Evolutionary conservation across 2,797 vertebrate genomes (phyloP).

Genomic region (Etheostoma perlongum): DNA sequence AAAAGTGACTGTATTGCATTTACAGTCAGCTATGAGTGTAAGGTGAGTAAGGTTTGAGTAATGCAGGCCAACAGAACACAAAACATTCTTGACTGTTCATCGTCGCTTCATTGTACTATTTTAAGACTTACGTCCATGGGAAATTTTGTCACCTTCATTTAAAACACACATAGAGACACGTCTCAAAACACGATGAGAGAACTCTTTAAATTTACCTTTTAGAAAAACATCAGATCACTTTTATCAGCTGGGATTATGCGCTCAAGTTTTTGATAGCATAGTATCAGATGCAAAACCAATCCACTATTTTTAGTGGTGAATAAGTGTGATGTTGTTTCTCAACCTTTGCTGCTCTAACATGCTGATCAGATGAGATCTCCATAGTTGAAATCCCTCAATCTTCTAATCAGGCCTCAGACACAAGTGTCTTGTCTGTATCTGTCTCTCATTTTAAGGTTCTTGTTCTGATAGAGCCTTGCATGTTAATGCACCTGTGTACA

Average conservation of each 20-base stretch:
- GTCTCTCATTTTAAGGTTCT: background rate
- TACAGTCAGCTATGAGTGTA: slow-evolving; percentile 13
- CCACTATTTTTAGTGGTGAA: background rate
- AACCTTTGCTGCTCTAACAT: background rate
- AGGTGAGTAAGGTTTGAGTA: slow-evolving; percentile 43
- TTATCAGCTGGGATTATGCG: background rate
- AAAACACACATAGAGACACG: background rate
- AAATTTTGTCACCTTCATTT: slow-evolving; percentile 7
- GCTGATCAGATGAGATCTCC: slow-evolving; percentile 4
- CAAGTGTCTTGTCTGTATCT: slow-evolving; percentile 6
- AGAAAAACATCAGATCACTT: background rate
- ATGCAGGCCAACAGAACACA: slow-evolving; percentile 68
- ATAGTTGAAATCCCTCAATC: background rate
- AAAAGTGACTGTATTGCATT: slow-evolving; percentile 24
- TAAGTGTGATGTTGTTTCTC: background rate
- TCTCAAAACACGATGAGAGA: background rate
- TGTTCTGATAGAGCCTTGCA: too few relatives aligned
- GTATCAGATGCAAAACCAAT: background rate
- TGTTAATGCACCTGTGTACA: too few relatives aligned
- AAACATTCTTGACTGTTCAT: slow-evolving; percentile 58
- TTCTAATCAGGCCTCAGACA: background rate
- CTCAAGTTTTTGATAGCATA: background rate
- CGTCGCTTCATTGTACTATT: slow-evolving; percentile 27
- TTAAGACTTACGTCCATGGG: slow-evolving; percentile 32
- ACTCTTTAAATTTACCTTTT: background rate